Conservation (phyloP, 2,797 vertebrate species). For the Perodicticus potto region DNA sequence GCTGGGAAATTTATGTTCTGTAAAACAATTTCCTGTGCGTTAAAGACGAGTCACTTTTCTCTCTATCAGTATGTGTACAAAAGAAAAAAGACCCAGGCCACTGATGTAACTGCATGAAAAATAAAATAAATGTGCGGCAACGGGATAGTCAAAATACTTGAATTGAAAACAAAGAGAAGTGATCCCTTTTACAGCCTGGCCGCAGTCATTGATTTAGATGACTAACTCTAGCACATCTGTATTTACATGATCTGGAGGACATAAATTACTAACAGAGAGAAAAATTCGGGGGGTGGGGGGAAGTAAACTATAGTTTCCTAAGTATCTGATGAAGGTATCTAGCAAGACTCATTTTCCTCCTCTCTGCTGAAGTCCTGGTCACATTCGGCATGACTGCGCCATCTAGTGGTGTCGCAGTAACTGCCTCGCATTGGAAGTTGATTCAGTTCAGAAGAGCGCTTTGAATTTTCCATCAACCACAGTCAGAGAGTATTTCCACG, state of each 20-base stretch:
- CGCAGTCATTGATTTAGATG: not conserved
- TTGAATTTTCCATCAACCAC: not conserved
- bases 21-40: not conserved
- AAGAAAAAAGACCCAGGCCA: not conserved
- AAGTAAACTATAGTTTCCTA: not conserved
- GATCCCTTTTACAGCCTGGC: conserved; percentile 22
- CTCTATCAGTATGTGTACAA: not conserved
- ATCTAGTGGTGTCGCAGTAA: conserved; percentile 79
- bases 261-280: conserved; percentile 61
- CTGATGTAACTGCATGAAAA: conserved; percentile 67
- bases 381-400: conserved; percentile 70
- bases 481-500: not conserved
- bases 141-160: conserved; percentile 69
- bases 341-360: fast-evolving
- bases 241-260: conserved; percentile 61
- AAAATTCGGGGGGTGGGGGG: not conserved
- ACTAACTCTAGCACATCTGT: conserved; percentile 58
- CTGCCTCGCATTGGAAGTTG: not conserved
- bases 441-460: fast-evolving
- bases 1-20: not conserved
- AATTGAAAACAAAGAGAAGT: conserved; percentile 71
- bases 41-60: conserved; percentile 4
- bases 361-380: fast-evolving
- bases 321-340: not conserved
- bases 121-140: conserved; percentile 38